Evolutionary conservation across 2,113 vertebrate species (phyloP).

Genomic region (Nesoenas mayeri): DNA sequence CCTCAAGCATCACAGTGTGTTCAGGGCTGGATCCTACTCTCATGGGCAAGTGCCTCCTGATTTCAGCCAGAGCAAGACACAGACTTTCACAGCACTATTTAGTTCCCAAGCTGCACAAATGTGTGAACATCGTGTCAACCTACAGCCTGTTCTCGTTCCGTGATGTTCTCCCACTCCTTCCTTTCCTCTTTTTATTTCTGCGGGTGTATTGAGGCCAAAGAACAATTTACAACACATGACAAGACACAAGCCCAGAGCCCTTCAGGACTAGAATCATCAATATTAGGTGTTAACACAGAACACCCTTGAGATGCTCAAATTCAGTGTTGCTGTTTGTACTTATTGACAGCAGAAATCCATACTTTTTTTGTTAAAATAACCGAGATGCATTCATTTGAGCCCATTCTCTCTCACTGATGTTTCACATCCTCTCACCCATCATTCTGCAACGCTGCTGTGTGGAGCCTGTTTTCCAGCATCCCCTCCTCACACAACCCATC

Average conservation of each 20-base stretch:
- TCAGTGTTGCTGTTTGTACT: not conserved
- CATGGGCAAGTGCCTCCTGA: not conserved
- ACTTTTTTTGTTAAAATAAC: not conserved
- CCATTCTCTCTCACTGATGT: not conserved
- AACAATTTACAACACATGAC: not conserved
- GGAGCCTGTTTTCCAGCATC: not conserved
- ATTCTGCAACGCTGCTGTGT: fast-evolving
- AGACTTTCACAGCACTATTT: not conserved
- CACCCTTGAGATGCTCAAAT: not conserved
- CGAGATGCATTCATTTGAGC: not conserved
- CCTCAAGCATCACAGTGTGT: fast-evolving
- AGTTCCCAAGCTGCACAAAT: not conserved
- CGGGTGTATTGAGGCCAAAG: not conserved
- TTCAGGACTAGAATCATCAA: not conserved
- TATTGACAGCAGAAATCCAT: not conserved
- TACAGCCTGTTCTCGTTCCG: not conserved
- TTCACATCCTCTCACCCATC: not conserved
- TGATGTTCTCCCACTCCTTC: not conserved
- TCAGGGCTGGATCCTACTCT: not conserved
- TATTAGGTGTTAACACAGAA: not conserved
- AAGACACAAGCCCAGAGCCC: not conserved
- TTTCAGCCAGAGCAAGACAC: not conserved
- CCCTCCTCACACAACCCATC: not conserved
- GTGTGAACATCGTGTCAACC: fast-evolving
- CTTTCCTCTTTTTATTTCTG: not conserved